Base-by-base conservation (phyloP, 1,140 invertebrate species). In the Pseudomyrmex gracilis region DNA sequence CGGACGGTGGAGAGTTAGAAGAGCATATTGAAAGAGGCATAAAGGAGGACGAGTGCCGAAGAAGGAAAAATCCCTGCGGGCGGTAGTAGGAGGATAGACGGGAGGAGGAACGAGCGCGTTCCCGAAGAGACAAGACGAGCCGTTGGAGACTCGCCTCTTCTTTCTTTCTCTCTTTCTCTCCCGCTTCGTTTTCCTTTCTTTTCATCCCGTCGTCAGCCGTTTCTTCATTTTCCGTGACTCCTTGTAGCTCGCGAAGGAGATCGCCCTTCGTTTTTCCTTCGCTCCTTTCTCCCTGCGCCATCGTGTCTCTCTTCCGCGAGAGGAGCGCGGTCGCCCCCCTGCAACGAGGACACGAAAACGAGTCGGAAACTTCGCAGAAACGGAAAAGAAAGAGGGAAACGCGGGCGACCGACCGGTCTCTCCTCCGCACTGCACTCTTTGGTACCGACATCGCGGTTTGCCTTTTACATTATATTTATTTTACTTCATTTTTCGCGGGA, bases 401-500 rank as follows among this genome's bases (percentile, higher is more conserved):
- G 5, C 34, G 34, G 76, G 51, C 61, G 58, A 60, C 58, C 61
- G 58, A 60, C 58, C 80, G 57, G 53, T 64, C 53, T 47, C 8
- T 34, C 34, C 9, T 51, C 43, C 51, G 45, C 74, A 70, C 64
- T 51, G 51, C 13, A n/a, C 76, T 80, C 63, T 84, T 85, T 63
- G 60, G 60, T 84, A 80, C 76, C 85, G 22, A 51, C 77, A 71
- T 80, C 71, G 61, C 71, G 78, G 88, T 90, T 90, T 90, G 82
- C 89, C 82, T 74, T 90, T 90, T 88, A 89, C 89, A 87, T 90
- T 90, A 90, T 83, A 89, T 90, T 90, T 90, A 90, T 90, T 90
- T 90, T 87, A 89, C 90, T 90, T 84, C 77, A 90, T 90, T 90
- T 90, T 86, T 90, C 86, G 77, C 84, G 76, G 80, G 83, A 87